Evolutionary conservation across 1,140 invertebrate species (phyloP).

Genomic region (Microvelia longipes): DNA sequence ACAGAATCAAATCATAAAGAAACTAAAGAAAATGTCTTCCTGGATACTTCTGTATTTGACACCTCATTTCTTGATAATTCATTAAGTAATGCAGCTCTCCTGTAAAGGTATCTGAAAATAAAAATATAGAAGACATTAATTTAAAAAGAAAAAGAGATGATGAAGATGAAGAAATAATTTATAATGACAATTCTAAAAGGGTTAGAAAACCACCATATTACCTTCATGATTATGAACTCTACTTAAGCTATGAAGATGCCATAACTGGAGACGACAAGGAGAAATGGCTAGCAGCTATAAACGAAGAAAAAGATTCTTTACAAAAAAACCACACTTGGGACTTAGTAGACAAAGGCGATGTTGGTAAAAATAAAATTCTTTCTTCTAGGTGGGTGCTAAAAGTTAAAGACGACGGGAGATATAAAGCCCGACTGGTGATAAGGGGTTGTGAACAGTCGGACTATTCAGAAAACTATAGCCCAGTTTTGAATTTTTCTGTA

Average conservation of each 20-base stretch:
- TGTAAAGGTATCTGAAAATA: no score
- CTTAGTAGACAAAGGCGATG: background rate
- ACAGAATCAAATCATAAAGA: background rate
- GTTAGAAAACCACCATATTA: background rate
- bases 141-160: background rate
- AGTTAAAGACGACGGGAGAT: background rate
- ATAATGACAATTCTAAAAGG: background rate
- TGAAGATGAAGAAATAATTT: background rate
- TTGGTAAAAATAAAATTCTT: background rate
- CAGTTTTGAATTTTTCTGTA: background rate
- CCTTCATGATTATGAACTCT: background rate
- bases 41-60: no score
- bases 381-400: background rate
- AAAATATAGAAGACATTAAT: background rate
- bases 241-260: background rate
- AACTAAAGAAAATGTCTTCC: background rate
- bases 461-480: background rate
- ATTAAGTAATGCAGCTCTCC: no score
- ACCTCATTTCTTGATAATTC: no score
- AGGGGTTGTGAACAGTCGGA: background rate
- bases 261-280: background rate
- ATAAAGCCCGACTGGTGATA: background rate
- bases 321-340: background rate
- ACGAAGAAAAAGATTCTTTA: background rate
- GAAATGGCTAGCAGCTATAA: background rate